Base-by-base conservation (phyloP, 2,113 vertebrate species). In the Corvus moneduloides region DNA sequence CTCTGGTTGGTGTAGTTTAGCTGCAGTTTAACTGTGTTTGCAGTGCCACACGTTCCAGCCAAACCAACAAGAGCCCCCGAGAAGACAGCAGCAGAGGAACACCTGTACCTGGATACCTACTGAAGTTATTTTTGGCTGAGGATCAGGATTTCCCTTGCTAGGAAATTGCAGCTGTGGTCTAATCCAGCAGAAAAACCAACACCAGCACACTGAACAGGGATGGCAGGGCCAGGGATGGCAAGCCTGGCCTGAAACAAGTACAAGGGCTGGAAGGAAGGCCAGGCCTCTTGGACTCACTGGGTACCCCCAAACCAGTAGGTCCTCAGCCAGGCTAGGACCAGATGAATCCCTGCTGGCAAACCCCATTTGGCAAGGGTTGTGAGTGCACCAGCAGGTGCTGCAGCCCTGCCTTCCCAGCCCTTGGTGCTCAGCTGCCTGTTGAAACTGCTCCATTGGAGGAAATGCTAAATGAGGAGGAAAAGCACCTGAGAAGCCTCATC, bases 201-300 rank as follows among this genome's bases (percentile, higher is more conserved):
- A 61, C 8, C 35, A 77, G 49, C 26, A 27, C 9, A 1, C 18
- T 21, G 8, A 56, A 71, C 12, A 66, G 24, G 59, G 28, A 41
- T 2, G 6, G 58, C 58, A 85, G 61, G 26, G 71, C 12, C 41
- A 49, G 43, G 14, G 37, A 18, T 71, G 54, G 37, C 5, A 7
- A 7, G 0, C 22, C 35, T 39, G 71, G 41, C 24, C 68, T 68
- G n/a, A 86, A 83, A 59, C 0, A 0, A 41, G 19, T 14, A n/a
- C 19, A 43, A 4, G 30, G 58, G 58, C 16, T 67, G n/a, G 67
- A 72, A 75, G n/a, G 51, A 82, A 59, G 58, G 43, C 18, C 21
- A 35, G 14, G 18, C 22, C 18, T 89, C 63, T 72, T 59, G 44
- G 32, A 32, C 22, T 41, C 28, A 27, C 15, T 33, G 52, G 37